Conservation (phyloP, 2,888 invertebrate genomes). For the Caenorhabditis panamensis region DNA sequence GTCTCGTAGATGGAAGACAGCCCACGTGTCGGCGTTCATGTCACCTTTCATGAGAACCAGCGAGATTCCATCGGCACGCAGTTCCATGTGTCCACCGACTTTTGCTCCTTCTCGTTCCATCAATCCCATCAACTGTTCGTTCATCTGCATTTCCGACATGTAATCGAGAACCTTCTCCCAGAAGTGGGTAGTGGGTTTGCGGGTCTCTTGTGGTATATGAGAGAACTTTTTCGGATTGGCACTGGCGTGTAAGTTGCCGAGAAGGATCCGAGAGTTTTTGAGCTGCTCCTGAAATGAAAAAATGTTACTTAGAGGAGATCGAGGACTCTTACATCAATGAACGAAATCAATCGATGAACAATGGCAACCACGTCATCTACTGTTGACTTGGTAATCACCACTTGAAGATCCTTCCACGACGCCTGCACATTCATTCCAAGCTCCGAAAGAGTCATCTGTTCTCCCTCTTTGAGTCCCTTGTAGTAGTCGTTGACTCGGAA, state of each 20-base stretch:
- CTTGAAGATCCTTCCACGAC: slow-evolving; percentile 95
- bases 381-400: slow-evolving; percentile 96
- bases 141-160: slow-evolving; percentile 64
- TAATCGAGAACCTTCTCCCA: slow-evolving; percentile 68
- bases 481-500: slow-evolving; percentile 45
- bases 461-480: slow-evolving; percentile 35
- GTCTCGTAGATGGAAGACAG: slow-evolving; percentile 76
- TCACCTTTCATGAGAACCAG: slow-evolving; percentile 80
- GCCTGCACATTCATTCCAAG: slow-evolving; percentile 65
- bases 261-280: slow-evolving; percentile 70
- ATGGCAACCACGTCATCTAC: slow-evolving; percentile 97
- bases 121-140: slow-evolving; percentile 57
- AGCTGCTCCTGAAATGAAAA: slow-evolving; percentile 72
- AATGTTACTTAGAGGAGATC: neutral
- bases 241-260: slow-evolving; percentile 60
- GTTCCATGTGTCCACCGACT: slow-evolving; percentile 73
- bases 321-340: slow-evolving; percentile 91
- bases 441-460: slow-evolving; percentile 35
- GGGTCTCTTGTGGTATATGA: slow-evolving; percentile 8
- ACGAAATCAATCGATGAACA: slow-evolving; percentile 95
- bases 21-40: slow-evolving; percentile 78
- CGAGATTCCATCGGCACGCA: slow-evolving; percentile 72
- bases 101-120: slow-evolving; percentile 61
- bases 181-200: slow-evolving; percentile 55
- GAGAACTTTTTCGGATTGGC: slow-evolving; percentile 26